Evolutionary conservation across 2,797 vertebrate genomes (phyloP), one percentile per base, ranked within the genome.

Genomic region (Triplophysa bombifrons): DNA sequence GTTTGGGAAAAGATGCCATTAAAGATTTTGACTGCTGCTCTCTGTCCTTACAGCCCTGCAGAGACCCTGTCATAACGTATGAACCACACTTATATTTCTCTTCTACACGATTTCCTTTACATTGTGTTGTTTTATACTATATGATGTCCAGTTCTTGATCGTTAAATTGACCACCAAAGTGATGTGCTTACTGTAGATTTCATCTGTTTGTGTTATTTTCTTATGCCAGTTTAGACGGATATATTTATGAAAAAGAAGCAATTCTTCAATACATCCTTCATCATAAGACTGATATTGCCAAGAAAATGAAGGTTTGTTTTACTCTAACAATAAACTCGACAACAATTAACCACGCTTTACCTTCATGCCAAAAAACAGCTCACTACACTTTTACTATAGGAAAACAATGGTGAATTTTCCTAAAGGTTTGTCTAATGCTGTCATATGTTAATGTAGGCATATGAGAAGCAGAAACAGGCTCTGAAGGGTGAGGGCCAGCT

Each of bases 1-100:
- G 96, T 2, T 87, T 98, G 83, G 96, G 96, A 30, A 95, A 95
- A 86, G 96, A 98, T 41, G 95, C 96, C 0, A 94, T 97, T 66
- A 98, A 98, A 86, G 96, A 98, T 88, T 98, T 97, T 19, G 96
- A 97, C 87, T 98, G 96, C 87, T 98, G 96, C 83, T 96, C 94
- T 77, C 92, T 98, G 2, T 97, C 96, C 0, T 88, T 98, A 83
- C 96, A 98, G 86, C 94, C 96, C 1, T 98, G 96, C 84, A 92
- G 94, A 20, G 89, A 95, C 69, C 96, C 96, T 0, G 95, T 97
- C 0, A 85, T 97, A 71, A 98, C 96, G 96, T 97, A 90, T 55
- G 93, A 88, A 7, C 27, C 1, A 27, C 16, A 12, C 46, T 44
- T 44, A n/a, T 53, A 41, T 41, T 5, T 19, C 50, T 51, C 17